Conservation (phyloP, 2,888 invertebrate species). For the Xestoiulus laeticollis region DNA sequence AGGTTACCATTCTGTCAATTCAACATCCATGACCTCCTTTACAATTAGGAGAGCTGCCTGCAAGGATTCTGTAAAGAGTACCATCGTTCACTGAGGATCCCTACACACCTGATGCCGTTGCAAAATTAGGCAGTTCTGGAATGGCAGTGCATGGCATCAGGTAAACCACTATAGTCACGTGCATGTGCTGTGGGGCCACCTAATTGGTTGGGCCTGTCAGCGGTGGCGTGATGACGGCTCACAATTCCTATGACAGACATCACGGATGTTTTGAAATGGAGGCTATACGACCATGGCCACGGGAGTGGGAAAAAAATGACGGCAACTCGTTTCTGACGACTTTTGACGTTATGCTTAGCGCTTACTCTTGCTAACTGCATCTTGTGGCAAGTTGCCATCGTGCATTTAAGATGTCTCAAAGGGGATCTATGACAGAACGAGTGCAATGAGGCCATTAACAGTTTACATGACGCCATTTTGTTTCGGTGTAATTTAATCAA, state of each 20-base stretch:
- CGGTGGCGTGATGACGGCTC: background rate
- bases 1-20: constrained; percentile 11
- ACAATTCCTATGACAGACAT: background rate
- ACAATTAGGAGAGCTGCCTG: background rate
- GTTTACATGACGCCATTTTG: constrained; percentile 34
- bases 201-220: background rate
- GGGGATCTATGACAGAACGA: constrained; percentile 24
- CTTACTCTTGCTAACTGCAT: constrained; percentile 3
- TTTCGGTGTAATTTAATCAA: constrained; percentile 34
- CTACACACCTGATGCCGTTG: background rate
- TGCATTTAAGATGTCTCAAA: constrained; percentile 13
- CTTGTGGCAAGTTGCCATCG: constrained; percentile 23
- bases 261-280: constrained; percentile 7
- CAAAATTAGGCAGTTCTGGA: background rate
- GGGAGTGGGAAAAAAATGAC: background rate
- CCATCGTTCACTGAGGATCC: background rate
- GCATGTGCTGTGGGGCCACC: background rate
- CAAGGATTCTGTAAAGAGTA: background rate
- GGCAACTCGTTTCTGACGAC: constrained; percentile 21
- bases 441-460: constrained; percentile 37
- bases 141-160: background rate
- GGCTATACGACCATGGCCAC: constrained; percentile 15
- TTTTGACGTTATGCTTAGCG: constrained; percentile 21
- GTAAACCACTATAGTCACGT: background rate
- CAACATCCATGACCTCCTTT: background rate